Evolutionary conservation across 2,113 vertebrate genomes (phyloP), one percentile per base, ranked within the genome.

Genomic region (Prietella phreatophila): DNA sequence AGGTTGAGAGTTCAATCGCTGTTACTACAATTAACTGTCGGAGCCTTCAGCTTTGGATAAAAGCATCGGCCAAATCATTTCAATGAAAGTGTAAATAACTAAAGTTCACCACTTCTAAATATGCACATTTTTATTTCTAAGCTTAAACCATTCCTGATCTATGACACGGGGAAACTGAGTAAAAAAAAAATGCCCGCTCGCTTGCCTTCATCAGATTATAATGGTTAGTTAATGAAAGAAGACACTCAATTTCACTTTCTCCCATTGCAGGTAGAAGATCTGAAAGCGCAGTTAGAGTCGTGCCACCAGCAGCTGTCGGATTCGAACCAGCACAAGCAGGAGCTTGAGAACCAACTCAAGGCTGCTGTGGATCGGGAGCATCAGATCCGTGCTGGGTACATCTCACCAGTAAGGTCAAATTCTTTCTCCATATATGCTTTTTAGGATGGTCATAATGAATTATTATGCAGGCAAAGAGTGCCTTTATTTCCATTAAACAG

Each of bases 261-360:
- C 22, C 47, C 60, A 56, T 55, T 71, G 42, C 92, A 96, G 96
- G 94, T 96, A 25, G 95, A 96, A 89, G 95, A 96, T 82, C 93
- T 96, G 89, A 95, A 95, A 90, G 50, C 82, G 0, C 95, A 96
- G 90, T 84, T 96, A 89, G 94, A 95, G 87, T 93, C 87, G 81
- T 96, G 95, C 81, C 95, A 96, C 86, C 94, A 95, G 90, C 94
- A 96, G 91, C 93, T 96, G 71, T 87, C 93, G 0, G 93, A 95
- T 89, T 95, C 95, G 13, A 95, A 95, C 89, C 92, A 93, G 55
- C 94, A 95, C 91, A 96, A 95, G 86, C 92, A 93, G 91, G 94
- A 94, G 69, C 93, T 96, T 85, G 95, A 96, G 89, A 90, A 93
- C 20, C 95, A 95, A 88, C 94, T 96, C 86, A 94, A 93, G 81